Percentiles rank a stretch among this genome's conserved stretches.
These are phyloP conservation scores for Indicator maculatus DNA, from an alignment of 2,113 vertebrate species.

Conservation along the genomic window DNA sequence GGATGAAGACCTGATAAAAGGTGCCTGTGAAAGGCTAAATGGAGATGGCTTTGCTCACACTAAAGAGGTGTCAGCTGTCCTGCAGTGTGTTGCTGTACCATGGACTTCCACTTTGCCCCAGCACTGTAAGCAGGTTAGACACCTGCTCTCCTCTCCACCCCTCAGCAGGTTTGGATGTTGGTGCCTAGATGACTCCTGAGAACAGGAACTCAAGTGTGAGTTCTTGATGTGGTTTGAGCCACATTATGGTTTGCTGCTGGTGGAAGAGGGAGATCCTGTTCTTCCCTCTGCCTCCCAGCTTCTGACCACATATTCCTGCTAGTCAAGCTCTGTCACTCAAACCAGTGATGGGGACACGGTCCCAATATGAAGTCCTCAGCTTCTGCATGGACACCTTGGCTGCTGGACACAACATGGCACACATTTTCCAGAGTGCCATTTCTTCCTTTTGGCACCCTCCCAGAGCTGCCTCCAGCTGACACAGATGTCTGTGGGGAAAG, in stretches of 20 bases:
- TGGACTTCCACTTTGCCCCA: not conserved
- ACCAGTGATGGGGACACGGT: not conserved
- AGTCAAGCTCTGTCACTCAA: not conserved
- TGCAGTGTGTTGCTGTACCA: accelerated
- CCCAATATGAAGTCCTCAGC: not conserved
- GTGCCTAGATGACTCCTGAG: not conserved
- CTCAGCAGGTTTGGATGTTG: not conserved
- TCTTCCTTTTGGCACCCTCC: not conserved
- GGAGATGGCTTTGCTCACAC: not conserved
- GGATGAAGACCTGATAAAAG: not conserved
- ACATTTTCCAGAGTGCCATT: not conserved
- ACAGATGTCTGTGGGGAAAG: not conserved
- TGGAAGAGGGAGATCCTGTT: conserved; percentile 17
- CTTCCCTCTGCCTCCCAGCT: not conserved
- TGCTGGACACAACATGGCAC: not conserved
- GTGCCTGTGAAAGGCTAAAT: not conserved
- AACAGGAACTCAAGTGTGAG: not conserved
- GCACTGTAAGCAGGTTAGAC: not conserved
- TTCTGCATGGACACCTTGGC: not conserved
- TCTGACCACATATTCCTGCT: not conserved
- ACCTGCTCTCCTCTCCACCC: not conserved
- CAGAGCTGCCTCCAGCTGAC: not conserved
- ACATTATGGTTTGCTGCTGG: not conserved
- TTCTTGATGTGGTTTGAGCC: not conserved
- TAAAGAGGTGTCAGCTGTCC: not conserved